These are phyloP conservation scores for Microtus ochrogaster DNA, from an alignment of 2,113 vertebrate genomes.

Conservation along the genomic window DNA sequence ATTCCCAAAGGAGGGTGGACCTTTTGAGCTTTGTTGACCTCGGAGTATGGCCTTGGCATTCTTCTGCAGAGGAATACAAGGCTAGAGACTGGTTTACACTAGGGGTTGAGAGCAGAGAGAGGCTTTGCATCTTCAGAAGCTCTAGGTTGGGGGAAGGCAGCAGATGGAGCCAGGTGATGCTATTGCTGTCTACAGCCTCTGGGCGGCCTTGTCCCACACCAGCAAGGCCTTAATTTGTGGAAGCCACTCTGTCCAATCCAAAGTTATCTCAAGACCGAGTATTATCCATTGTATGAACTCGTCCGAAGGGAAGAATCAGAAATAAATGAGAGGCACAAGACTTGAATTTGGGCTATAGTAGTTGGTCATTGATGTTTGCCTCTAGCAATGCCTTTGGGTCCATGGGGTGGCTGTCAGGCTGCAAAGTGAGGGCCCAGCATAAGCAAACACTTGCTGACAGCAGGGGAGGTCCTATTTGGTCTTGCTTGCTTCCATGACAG, in stretches of 20 bases:
- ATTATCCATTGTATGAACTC: neutral
- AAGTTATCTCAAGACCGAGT: neutral
- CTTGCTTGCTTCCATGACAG: neutral
- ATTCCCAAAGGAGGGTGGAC: neutral
- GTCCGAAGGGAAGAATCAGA: constrained; percentile 3
- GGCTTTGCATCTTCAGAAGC: neutral
- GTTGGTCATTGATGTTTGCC: neutral
- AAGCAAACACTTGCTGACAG: neutral
- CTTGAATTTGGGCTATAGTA: neutral
- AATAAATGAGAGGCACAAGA: neutral
- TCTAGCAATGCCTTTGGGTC: neutral
- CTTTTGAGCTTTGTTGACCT: neutral
- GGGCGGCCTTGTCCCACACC: neutral
- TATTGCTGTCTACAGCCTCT: neutral
- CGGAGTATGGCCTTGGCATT: neutral
- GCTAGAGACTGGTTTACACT: neutral
- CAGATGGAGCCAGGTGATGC: neutral
- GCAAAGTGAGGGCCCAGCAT: neutral
- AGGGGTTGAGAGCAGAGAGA: neutral
- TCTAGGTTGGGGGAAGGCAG: neutral
- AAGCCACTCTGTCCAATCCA: neutral
- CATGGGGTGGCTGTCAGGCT: neutral
- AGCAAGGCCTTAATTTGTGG: neutral
- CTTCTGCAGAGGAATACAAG: neutral
- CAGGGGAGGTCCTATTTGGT: neutral